Base-by-base conservation (phyloP, 2,888 invertebrate species). In the Syrista parreyssii region DNA sequence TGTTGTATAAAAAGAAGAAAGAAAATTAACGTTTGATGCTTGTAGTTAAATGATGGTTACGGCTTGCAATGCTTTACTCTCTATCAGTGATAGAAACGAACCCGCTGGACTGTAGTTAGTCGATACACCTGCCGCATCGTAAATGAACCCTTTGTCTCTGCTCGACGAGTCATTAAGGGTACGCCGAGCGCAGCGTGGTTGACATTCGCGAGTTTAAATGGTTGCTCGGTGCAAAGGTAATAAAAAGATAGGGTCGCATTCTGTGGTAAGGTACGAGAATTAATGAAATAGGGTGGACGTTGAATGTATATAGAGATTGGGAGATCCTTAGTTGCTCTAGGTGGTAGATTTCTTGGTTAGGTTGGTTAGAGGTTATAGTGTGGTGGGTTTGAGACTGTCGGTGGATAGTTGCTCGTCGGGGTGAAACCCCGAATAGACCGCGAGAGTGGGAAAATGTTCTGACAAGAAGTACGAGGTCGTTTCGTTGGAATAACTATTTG, bases 401-500 rank as follows among this genome's bases (percentile, higher is more conserved):
- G 55, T 55, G 55, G 55, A 55, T 55, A 55, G 23, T 55, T 2
- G 55, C 55, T 23, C 2, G 55, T 55, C 55, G 55, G 23, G 55
- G 55, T 55, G 55, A 23, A 55, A 55, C 55, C 55, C 9, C 23
- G 23, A 55, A 55, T 55, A 55, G 55, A 55, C 55, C 55, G 55
- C 55, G 55, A 55, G 55, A 55, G 31, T 71, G 71, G 32, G 31
- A 71, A 71, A 31, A 15, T 71, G 31, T 71, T 12, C 12, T 32
- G 71, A 31, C 71, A 32, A 82, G 81, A 80, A 81, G 79, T 74
- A 78, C 83, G 82, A 78, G 84, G 82, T 87, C 88, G 86, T 89
- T 89, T 81, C 83, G 84, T 76, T 82, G 85, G 84, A 84, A 88
- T 88, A 88, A 89, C 88, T 87, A 87, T 88, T 89, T 89, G 88